A percentile compares a stretch with the other conserved stretches of the same genome.
phyloP scores from a whole-genome alignment of 1,140 invertebrate species.

The Meteorus sp. region DNA sequence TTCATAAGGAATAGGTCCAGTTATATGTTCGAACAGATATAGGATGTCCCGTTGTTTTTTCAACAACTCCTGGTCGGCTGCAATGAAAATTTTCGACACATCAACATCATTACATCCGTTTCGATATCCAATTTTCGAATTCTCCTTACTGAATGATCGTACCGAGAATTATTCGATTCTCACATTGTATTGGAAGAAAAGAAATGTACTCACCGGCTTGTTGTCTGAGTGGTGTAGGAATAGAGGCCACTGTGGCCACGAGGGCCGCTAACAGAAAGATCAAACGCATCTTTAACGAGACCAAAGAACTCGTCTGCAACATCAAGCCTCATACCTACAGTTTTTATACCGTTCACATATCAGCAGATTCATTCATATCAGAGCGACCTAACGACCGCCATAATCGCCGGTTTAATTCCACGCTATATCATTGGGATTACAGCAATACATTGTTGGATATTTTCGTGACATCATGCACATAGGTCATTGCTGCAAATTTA shows the following conservation, averaged over 20 bases:
- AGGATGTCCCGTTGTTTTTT: conserved; percentile 66
- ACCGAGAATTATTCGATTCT: too few species aligned
- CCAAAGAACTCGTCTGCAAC: conserved; percentile 17
- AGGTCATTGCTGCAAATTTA: too few species aligned
- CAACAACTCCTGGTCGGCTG: conserved; percentile 62
- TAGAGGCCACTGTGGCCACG: conserved; percentile 48
- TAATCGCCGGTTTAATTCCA: background rate
- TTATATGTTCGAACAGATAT: conserved; percentile 66
- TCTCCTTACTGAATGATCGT: too few species aligned
- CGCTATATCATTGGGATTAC: background rate
- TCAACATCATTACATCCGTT: too few species aligned
- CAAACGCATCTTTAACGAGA: conserved; percentile 48
- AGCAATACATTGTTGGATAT: too few species aligned
- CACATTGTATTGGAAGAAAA: background rate
- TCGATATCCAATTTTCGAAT: too few species aligned
- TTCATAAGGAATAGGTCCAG: conserved; percentile 53
- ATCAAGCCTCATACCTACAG: conserved; percentile 7
- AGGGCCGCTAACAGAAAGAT: conserved; percentile 50
- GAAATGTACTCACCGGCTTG: conserved; percentile 52
- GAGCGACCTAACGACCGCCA: conserved; percentile 39
- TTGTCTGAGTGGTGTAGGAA: conserved; percentile 39
- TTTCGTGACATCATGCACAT: too few species aligned
- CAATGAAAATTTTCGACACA: too few species aligned
- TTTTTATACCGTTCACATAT: conserved; percentile 56
- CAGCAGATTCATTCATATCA: conserved; percentile 40